These are phyloP conservation scores for Volucella bombylans DNA, from an alignment of 2,888 invertebrate genomes.

Conservation along the genomic window DNA sequence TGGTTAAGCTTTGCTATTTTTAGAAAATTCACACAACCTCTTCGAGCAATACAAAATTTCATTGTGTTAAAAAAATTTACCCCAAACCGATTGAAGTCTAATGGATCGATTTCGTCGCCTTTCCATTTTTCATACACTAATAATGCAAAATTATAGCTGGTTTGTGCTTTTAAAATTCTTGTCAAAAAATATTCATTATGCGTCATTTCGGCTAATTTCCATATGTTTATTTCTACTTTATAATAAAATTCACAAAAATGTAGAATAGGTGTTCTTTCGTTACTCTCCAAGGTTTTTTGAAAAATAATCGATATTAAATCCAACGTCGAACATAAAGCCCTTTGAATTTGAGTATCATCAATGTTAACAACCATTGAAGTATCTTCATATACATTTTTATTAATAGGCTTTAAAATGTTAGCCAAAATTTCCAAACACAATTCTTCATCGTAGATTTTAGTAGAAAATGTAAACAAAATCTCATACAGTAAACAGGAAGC, in stretches of 20 bases:
- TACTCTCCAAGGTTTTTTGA: constrained; percentile 83
- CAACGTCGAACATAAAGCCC: constrained; percentile 84
- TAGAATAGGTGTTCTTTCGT: constrained; percentile 80
- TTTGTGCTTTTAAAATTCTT: constrained; percentile 78
- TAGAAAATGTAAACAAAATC: constrained; percentile 84
- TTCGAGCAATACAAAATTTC: constrained; percentile 80
- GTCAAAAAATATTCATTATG: constrained; percentile 79
- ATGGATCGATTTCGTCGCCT: constrained; percentile 75
- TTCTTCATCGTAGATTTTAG: constrained; percentile 82
- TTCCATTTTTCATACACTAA: constrained; percentile 80
- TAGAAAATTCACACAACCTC: constrained; percentile 79
- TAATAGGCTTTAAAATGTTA: constrained; percentile 85
- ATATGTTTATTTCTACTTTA: constrained; percentile 79
- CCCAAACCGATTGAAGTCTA: constrained; percentile 80
- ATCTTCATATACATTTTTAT: constrained; percentile 83
- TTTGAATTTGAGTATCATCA: constrained; percentile 83
- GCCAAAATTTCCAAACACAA: constrained; percentile 84
- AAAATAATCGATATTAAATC: constrained; percentile 84
- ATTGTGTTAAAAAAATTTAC: constrained; percentile 81
- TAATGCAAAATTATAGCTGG: constrained; percentile 79
- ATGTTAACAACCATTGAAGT: constrained; percentile 81
- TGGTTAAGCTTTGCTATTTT: constrained; percentile 82
- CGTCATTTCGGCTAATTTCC: constrained; percentile 81
- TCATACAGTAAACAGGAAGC: constrained; percentile 86
- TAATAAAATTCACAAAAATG: constrained; percentile 80